These are phyloP conservation scores for Drosophila leontia DNA, from an alignment of 1,140 invertebrate genomes.

Conservation along the genomic window DNA sequence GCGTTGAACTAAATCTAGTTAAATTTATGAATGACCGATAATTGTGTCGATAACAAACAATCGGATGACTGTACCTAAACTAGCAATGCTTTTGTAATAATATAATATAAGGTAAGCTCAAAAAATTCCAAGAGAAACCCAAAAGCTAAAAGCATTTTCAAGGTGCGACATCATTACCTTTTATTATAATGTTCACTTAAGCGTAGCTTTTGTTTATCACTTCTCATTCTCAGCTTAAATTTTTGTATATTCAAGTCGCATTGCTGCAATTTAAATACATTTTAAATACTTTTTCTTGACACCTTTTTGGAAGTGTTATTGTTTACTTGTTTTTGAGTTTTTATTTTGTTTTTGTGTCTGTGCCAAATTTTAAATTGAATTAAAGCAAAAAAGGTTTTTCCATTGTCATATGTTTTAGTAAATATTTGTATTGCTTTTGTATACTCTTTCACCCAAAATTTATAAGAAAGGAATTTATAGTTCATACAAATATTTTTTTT, in stretches of 20 bases:
- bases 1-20: conserved; percentile 17
- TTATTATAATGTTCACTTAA: conserved; percentile 35
- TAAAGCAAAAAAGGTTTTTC: conserved; percentile 52
- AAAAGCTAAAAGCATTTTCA: conserved; percentile 27
- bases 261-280: conserved; percentile 38
- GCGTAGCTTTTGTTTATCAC: conserved; percentile 28
- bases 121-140: conserved; percentile 12
- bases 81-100: background rate
- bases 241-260: conserved; percentile 20
- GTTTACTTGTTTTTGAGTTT: conserved; percentile 7
- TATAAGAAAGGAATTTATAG: background rate
- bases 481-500: too few relatives aligned
- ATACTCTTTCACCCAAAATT: background rate
- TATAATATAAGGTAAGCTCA: background rate
- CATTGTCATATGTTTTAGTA: conserved; percentile 42
- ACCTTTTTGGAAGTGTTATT: conserved; percentile 32
- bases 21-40: background rate
- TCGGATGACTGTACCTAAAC: background rate
- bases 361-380: conserved; percentile 54
- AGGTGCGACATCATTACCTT: conserved; percentile 44
- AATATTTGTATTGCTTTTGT: background rate
- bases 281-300: conserved; percentile 41
- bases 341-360: conserved; percentile 34
- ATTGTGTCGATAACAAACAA: conserved; percentile 1
- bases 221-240: conserved; percentile 11